Evolutionary conservation across 2,888 invertebrate genomes (phyloP).

Genomic region (Heteromurus nitidus): DNA sequence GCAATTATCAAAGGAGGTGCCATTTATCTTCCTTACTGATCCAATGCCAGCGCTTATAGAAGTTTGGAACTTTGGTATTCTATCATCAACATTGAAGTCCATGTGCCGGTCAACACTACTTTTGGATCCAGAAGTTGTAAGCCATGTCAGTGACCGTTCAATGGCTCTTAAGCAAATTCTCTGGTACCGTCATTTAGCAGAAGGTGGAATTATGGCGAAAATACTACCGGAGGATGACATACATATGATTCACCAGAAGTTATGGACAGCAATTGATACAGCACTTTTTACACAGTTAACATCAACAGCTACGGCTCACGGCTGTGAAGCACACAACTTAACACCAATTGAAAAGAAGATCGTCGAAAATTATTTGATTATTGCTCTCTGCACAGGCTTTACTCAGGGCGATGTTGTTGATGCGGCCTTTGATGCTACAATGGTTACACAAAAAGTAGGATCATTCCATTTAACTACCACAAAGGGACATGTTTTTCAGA

Average conservation of each 20-base stretch:
- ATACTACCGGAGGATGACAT: neutral
- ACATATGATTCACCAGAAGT: neutral
- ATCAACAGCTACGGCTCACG: neutral
- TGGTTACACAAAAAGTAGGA: conserved; percentile 19
- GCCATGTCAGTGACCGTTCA: neutral
- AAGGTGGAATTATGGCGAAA: conserved; percentile 1
- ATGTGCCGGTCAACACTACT: neutral
- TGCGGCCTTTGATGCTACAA: conserved; percentile 52
- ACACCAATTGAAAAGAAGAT: conserved; percentile 9
- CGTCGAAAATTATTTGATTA: conserved; percentile 40
- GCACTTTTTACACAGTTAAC: conserved; percentile 14
- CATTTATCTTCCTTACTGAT: neutral
- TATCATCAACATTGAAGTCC: neutral
- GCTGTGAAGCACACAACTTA: neutral
- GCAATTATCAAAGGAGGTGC: conserved; percentile 8
- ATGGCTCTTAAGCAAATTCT: neutral
- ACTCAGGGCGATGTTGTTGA: conserved; percentile 33
- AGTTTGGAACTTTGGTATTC: conserved; percentile 7
- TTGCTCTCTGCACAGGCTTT: conserved; percentile 30
- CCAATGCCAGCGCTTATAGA: conserved; percentile 9
- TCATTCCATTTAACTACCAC: conserved; percentile 46
- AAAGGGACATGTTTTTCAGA: conserved; percentile 70
- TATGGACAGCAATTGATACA: conserved; percentile 20
- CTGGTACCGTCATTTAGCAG: conserved; percentile 38
- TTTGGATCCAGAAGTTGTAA: conserved; percentile 22